These are phyloP conservation scores for Glossophaga mutica DNA, from an alignment of 2,797 vertebrate species.

Conservation along the genomic window DNA sequence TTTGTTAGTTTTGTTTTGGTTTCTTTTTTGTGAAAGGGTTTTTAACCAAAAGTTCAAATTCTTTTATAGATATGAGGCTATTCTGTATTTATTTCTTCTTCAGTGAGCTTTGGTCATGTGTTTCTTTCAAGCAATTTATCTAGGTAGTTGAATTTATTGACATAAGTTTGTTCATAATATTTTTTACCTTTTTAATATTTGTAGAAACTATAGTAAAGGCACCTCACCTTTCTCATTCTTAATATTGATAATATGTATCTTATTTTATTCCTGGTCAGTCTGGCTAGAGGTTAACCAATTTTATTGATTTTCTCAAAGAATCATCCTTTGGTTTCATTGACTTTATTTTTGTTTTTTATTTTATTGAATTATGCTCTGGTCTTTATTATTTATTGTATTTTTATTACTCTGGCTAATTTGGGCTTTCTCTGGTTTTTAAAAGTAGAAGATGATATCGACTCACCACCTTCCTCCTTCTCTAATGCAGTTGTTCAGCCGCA, in stretches of 20 bases:
- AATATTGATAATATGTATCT: background rate
- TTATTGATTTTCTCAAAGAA: background rate
- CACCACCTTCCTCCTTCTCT: background rate
- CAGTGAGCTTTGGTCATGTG: background rate
- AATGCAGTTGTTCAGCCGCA: background rate
- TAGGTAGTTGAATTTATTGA: background rate
- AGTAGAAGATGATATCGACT: background rate
- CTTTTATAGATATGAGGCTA: background rate
- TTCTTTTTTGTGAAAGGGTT: background rate
- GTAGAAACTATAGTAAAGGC: background rate
- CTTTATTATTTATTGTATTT: too few species aligned
- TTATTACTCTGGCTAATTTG: background rate
- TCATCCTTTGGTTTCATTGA: background rate
- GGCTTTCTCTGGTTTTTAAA: background rate
- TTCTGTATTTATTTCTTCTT: background rate
- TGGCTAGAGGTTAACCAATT: background rate
- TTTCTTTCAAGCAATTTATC: background rate
- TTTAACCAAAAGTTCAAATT: background rate
- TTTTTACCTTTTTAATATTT: background rate
- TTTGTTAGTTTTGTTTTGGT: background rate
- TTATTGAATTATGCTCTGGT: background rate
- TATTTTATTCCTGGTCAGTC: background rate
- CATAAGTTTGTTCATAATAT: background rate
- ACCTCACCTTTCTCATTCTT: background rate
- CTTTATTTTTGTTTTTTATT: background rate